Base-by-base conservation (phyloP, 53 echinoderm and acorn worm genomes). In the Paracentrotus lividus region DNA sequence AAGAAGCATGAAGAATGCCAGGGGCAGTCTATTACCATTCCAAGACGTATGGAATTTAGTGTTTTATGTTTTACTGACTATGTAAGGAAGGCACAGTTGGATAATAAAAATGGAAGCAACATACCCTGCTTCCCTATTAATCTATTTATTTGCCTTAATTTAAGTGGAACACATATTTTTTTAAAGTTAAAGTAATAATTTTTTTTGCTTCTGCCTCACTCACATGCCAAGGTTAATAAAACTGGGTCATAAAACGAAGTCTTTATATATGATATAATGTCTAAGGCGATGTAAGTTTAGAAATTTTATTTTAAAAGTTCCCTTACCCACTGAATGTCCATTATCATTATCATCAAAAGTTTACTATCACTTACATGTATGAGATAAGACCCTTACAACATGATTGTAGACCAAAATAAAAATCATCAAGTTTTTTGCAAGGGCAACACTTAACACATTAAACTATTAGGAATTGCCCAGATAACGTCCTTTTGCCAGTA, bases 1-100 rank as follows among this genome's bases (percentile, higher is more conserved):
- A 81, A 45, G 81, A 81, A 1, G 45, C 15, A 81, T 9, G 16
- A 14, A 47, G 81, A 81, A 81, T 81, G 47, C 81, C 26, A 8
- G n/a, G 0, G 47, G 81, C 81, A n/a, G 44, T 47, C 44, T 78
- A 78, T 47, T 78, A 78, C 47, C 81, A 78, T 78, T 78, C 81
- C 81, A 81, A 81, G 81, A 81, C 47, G 27, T 10, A 10, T 47
- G 81, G 81, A 81, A 49, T 81, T 8, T 40, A 72, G 72, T 72
- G 14, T 38, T 40, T 40, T 40, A 47, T 47, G 81, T 45, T 81
- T 81, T 81, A n/a, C 72, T 16, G 64, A 64, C 10, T 29, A 64
- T 64, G 64, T 29, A 29, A 64, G 2, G 36, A 72, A 32, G 36
- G 40, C 40, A 40, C 72, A 72, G 36, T 72, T 72, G 72, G 32